These are phyloP conservation scores for Catharus fuscescens DNA, from an alignment of 2,113 vertebrate species.

Conservation along the genomic window DNA sequence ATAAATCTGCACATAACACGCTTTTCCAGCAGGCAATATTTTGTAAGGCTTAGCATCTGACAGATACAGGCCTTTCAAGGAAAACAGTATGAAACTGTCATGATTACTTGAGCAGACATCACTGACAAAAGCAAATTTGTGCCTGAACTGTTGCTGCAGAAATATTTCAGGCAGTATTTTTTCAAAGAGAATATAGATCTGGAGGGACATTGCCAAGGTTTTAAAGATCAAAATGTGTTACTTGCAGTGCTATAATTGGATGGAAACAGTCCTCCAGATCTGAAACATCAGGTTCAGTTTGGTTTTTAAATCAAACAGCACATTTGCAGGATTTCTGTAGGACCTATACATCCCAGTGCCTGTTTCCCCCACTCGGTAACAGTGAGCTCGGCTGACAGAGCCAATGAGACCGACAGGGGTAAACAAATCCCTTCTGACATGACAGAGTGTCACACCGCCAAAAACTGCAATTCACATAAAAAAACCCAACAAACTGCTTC, in stretches of 20 bases:
- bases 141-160: slow-evolving; percentile 46
- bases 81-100: slow-evolving; percentile 59
- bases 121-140: slow-evolving; percentile 52
- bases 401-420: not conserved
- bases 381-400: slow-evolving; percentile 51
- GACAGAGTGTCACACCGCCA: slow-evolving; percentile 8
- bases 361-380: not conserved
- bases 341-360: not conserved
- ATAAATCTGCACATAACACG: slow-evolving; percentile 31
- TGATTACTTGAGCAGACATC: slow-evolving; percentile 41
- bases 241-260: slow-evolving; percentile 53
- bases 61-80: slow-evolving; percentile 61
- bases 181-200: slow-evolving; percentile 60
- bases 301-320: slow-evolving; percentile 51
- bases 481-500: not conserved
- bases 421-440: slow-evolving; percentile 46
- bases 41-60: slow-evolving; percentile 44
- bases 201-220: slow-evolving; percentile 35
- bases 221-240: slow-evolving; percentile 57
- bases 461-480: not conserved
- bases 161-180: slow-evolving; percentile 49
- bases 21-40: slow-evolving; percentile 49
- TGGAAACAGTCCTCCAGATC: slow-evolving; percentile 56
- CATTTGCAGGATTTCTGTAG: slow-evolving; percentile 28
- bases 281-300: slow-evolving; percentile 45